Percentiles rank a stretch among this genome's conserved stretches.
phyloP scores from a whole-genome alignment of 2,888 invertebrate genomes.

The Cheilosia grossa region DNA sequence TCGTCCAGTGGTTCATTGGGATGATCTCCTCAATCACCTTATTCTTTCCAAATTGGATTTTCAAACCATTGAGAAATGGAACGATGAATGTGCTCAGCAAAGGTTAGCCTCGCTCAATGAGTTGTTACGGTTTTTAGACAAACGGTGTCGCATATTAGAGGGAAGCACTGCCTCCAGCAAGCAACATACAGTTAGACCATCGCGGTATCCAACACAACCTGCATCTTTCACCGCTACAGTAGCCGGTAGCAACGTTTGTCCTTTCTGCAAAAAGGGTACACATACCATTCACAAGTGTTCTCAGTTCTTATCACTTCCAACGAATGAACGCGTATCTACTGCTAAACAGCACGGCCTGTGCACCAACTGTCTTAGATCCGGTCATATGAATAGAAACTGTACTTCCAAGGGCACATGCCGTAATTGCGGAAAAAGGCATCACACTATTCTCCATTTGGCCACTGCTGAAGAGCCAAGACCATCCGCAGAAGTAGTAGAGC shows the following conservation, averaged over 20 bases:
- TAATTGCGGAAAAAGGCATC: background rate
- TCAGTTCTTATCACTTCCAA: background rate
- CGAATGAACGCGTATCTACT: background rate
- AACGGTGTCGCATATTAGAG: background rate
- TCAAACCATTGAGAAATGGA: background rate
- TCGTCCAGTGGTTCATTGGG: background rate
- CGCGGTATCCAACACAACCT: background rate
- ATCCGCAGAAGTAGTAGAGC: too few relatives aligned
- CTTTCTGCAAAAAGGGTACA: too few relatives aligned
- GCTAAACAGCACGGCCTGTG: background rate
- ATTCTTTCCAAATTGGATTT: conserved; percentile 2
- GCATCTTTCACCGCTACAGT: conserved; percentile 9
- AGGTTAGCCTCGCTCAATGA: background rate
- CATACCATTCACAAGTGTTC: background rate
- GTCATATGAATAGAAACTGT: background rate
- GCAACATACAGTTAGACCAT: background rate
- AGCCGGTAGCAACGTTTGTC: too few relatives aligned
- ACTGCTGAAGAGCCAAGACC: too few relatives aligned
- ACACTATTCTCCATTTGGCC: background rate
- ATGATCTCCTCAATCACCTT: background rate
- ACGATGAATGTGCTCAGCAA: background rate
- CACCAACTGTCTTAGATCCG: background rate
- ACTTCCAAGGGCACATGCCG: background rate
- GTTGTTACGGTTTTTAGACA: background rate
- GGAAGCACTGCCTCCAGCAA: background rate